Evolutionary conservation across 2,113 vertebrate species (phyloP), one percentile per base, ranked within the genome.

Genomic region (Silurus meridionalis): DNA sequence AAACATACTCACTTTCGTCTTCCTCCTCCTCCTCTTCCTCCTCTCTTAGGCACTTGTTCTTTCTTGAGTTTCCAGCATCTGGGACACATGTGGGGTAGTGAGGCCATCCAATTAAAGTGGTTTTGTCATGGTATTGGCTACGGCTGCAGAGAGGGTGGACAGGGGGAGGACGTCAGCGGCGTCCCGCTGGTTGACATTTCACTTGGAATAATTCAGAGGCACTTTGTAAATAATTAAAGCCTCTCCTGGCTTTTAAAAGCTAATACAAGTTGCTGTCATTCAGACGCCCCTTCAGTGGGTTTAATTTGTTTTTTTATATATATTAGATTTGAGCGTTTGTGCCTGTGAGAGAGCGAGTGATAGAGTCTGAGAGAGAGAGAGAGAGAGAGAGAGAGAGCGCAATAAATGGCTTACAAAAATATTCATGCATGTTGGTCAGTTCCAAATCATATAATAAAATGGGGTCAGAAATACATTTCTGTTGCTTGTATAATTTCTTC

Each of bases 191-290:
- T 87, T 92, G 91, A 90, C 81, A 90, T 92, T 93, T 93, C 83
- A 88, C 84, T 57, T 88, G 89, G 84, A 93, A 94, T 93, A 94
- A 95, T 93, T 94, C 90, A 92, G 90, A 86, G 84, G 79, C 90
- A 90, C 21, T 84, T 90, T 91, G 91, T 92, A 92, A 93, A 94
- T 93, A 92, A 92, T 92, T 93, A 90, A 93, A 57, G 89, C 81
- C 84, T 61, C 83, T 83, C 61, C 82, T 86, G 66, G 60, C n/a
- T 89, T 86, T 89, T 87, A 89, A 89, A 84, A 89, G 85, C 85
- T 69, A 53, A 69, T 13, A 67, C 77, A 77, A 78, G 58, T 87
- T 82, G n/a, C 67, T 87, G 78, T 85, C 78, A 86, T 87, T 89
- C 80, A 64, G 28, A 84, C 75, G 67, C 57, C 67, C 83, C 48